Evolutionary conservation across 2,113 vertebrate genomes (phyloP).

Genomic region (Sinocyclocheilus anophthalmus): DNA sequence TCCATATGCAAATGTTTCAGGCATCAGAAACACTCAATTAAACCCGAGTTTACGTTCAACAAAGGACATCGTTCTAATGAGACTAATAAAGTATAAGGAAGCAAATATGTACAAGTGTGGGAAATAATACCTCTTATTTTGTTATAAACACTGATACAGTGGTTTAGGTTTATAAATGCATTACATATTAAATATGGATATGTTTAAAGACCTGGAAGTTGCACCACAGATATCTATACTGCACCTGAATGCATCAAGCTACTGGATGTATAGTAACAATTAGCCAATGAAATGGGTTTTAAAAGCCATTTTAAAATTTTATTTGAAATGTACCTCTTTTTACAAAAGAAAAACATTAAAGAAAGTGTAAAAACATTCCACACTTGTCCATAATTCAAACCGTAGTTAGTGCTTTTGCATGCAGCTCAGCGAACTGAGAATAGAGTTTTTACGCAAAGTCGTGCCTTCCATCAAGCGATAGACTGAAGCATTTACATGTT

Average conservation of each 20-base stretch:
- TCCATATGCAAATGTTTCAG: neutral
- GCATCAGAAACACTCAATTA: neutral
- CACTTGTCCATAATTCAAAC: neutral
- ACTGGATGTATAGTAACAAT: constrained; percentile 13
- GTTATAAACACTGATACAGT: neutral
- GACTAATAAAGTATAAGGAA: neutral
- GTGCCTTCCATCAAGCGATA: constrained; percentile 50
- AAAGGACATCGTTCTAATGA: neutral
- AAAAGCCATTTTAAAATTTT: neutral
- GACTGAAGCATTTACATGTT: constrained; percentile 43
- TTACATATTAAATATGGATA: neutral
- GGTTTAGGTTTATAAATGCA: neutral
- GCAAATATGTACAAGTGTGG: neutral
- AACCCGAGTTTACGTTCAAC: neutral
- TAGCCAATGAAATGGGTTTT: neutral
- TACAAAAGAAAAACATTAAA: neutral
- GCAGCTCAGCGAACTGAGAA: constrained; percentile 12
- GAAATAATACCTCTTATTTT: constrained; percentile 25
- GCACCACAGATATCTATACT: neutral
- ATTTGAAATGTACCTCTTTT: neutral
- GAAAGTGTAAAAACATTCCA: neutral
- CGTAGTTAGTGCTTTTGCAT: constrained; percentile 3
- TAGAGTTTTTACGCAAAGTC: constrained; percentile 24
- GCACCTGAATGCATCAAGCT: neutral
- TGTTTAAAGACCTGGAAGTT: neutral